A percentile compares a stretch with the other conserved stretches of the same genome.
phyloP scores from a whole-genome alignment of 2,888 invertebrate species.

The Torymus auratus region DNA sequence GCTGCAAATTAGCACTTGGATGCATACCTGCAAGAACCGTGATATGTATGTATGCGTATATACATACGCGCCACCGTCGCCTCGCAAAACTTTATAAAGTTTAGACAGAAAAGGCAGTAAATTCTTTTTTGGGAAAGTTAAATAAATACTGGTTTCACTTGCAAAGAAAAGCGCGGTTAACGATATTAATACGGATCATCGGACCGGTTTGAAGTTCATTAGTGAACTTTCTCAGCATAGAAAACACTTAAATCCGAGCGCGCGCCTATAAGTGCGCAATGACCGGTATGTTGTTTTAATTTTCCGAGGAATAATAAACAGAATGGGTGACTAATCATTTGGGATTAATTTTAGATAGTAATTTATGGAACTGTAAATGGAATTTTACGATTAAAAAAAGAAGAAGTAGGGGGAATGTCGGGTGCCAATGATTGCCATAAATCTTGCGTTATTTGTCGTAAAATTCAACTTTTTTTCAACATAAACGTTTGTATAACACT shows the following conservation, averaged over 20 bases:
- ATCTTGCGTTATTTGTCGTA: too few species aligned
- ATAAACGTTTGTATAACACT: too few species aligned
- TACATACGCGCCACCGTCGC: too few species aligned
- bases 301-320: too few species aligned
- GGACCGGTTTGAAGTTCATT: constrained; percentile 45
- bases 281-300: background rate
- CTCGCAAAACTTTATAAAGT: background rate
- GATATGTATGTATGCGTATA: too few species aligned
- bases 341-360: too few species aligned
- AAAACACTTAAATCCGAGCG: constrained; percentile 5
- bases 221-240: constrained; percentile 43
- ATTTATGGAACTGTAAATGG: too few species aligned
- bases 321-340: too few species aligned
- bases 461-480: too few species aligned
- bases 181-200: constrained; percentile 43
- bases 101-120: background rate
- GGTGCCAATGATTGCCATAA: background rate
- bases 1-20: too few species aligned
- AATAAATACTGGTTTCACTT: constrained; percentile 41
- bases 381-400: background rate
- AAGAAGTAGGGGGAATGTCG: background rate
- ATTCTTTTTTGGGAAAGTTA: constrained; percentile 26
- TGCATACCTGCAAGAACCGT: too few species aligned
- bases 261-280: too few species aligned
- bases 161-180: constrained; percentile 13